These are phyloP conservation scores for Ernsta delagoae DNA, from an alignment of 2,888 invertebrate genomes.

Conservation along the genomic window DNA sequence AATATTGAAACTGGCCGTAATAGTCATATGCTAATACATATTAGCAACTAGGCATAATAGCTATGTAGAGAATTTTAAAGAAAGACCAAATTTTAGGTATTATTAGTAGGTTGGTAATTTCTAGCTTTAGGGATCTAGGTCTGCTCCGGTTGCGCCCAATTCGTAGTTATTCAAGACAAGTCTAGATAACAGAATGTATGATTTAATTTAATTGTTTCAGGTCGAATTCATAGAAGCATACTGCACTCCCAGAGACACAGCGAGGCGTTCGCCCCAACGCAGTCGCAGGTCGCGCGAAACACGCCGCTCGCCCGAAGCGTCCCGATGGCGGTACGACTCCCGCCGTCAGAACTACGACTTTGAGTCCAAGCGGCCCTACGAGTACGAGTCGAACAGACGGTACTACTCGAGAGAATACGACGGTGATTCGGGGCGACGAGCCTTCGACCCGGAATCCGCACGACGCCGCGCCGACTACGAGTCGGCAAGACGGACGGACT, in stretches of 20 bases:
- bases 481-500: constrained; percentile 77
- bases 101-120: too few species aligned
- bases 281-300: constrained; percentile 74
- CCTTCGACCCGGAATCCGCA: constrained; percentile 75
- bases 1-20: too few species aligned
- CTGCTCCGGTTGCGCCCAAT: too few species aligned
- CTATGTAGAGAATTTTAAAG: too few species aligned
- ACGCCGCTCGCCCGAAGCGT: constrained; percentile 73
- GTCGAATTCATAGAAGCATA: constrained; percentile 90
- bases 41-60: too few species aligned
- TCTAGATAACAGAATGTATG: too few species aligned
- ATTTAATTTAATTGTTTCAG: too few species aligned
- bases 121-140: too few species aligned
- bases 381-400: constrained; percentile 62
- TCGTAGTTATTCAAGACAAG: too few species aligned
- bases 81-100: too few species aligned
- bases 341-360: constrained; percentile 75
- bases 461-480: constrained; percentile 78
- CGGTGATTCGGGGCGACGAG: constrained; percentile 72
- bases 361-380: constrained; percentile 72
- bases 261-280: constrained; percentile 76
- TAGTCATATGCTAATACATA: too few species aligned
- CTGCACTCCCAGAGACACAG: constrained; percentile 89
- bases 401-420: constrained; percentile 68
- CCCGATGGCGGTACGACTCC: constrained; percentile 78